These are phyloP conservation scores for Alouatta palliata DNA, from an alignment of 2,113 vertebrate species.

Conservation along the genomic window DNA sequence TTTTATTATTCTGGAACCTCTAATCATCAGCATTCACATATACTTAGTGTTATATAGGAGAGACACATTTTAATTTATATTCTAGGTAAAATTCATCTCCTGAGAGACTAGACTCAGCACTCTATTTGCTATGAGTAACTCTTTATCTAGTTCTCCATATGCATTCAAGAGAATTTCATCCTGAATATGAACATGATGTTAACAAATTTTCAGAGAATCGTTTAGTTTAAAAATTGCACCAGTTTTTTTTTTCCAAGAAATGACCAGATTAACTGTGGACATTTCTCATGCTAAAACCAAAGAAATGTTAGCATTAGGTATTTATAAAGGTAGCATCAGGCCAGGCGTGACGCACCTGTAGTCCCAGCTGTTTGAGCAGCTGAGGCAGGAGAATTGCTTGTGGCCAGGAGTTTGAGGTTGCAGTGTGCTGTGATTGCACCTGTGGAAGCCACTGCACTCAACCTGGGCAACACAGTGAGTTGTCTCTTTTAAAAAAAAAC, in stretches of 20 bases:
- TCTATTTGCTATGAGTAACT: constrained; percentile 2
- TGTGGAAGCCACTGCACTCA: not conserved
- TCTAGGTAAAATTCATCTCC: not conserved
- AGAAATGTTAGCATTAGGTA: not conserved
- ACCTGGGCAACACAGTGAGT: not conserved
- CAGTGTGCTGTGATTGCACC: not conserved
- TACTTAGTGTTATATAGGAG: not conserved
- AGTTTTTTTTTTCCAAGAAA: not conserved
- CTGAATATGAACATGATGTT: constrained; percentile 15
- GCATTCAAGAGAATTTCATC: not conserved
- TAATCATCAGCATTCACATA: constrained; percentile 14
- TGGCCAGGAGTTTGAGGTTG: not conserved
- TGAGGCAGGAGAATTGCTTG: not conserved
- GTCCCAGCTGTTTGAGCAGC: not conserved
- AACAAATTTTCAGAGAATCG: constrained; percentile 7
- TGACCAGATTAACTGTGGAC: not conserved
- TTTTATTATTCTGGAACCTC: not conserved
- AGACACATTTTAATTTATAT: constrained; percentile 51
- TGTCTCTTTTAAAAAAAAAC: not conserved
- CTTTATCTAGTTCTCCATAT: not conserved
- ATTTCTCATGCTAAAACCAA: not conserved
- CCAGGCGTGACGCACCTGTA: not conserved
- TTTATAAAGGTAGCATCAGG: constrained; percentile 6
- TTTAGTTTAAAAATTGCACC: not conserved
- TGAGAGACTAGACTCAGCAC: constrained; percentile 2